Evolutionary conservation across 1,140 invertebrate genomes (phyloP).

Genomic region (Drosophila nigrodunni): DNA sequence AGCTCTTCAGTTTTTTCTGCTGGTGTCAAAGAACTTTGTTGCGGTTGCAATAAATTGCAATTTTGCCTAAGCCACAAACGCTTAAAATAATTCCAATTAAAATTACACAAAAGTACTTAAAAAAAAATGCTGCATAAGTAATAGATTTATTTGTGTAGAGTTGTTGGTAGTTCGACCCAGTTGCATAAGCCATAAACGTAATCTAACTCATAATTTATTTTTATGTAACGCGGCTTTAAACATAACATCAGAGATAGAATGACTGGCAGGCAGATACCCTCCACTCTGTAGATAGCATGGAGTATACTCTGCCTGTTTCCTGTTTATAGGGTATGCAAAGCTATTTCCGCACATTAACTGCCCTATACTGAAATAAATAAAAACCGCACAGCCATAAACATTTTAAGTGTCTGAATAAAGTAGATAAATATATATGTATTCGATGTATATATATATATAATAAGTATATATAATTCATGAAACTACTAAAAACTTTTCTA

Average conservation of each 20-base stretch:
- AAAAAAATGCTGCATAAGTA: slow-evolving; percentile 1
- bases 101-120: slow-evolving; percentile 26
- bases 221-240: neutral
- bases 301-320: neutral
- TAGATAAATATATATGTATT: slow-evolving; percentile 36
- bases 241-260: neutral
- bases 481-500: slow-evolving; percentile 55
- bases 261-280: neutral
- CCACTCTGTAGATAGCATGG: neutral
- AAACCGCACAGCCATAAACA: slow-evolving; percentile 17
- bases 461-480: slow-evolving; percentile 23
- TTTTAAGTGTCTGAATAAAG: slow-evolving; percentile 18
- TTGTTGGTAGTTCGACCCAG: slow-evolving; percentile 13
- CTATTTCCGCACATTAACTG: slow-evolving; percentile 12
- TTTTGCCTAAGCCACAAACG: slow-evolving; percentile 3
- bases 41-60: slow-evolving; percentile 12
- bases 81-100: slow-evolving; percentile 31
- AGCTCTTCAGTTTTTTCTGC: neutral
- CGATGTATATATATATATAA: slow-evolving; percentile 18
- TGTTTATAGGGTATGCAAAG: slow-evolving; percentile 4
- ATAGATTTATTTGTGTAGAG: slow-evolving; percentile 25
- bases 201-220: slow-evolving; percentile 36
- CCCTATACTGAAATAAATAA: slow-evolving; percentile 22
- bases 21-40: neutral
- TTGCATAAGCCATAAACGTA: slow-evolving; percentile 38